phyloP scores from a whole-genome alignment of 2,888 invertebrate species.

The Diarsia dahlii region DNA sequence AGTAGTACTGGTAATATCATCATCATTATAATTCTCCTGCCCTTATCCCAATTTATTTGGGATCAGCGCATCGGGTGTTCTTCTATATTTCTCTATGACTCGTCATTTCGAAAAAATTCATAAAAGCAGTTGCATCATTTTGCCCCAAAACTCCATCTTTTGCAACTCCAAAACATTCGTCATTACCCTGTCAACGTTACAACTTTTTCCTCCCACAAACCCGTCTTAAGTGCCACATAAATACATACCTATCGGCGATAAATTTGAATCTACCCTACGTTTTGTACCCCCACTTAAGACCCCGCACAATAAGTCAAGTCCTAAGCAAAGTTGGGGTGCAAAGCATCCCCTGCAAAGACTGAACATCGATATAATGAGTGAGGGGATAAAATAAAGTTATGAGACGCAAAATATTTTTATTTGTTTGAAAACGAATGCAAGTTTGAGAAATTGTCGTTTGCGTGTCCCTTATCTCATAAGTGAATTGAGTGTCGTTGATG shows the following conservation, averaged over 20 bases:
- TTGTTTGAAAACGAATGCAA: slow-evolving; percentile 46
- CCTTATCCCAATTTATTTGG: too few species aligned
- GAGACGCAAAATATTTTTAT: slow-evolving; percentile 55
- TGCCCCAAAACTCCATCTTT: neutral
- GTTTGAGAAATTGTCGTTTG: slow-evolving; percentile 15
- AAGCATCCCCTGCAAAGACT: slow-evolving; percentile 51
- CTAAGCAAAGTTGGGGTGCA: slow-evolving; percentile 77
- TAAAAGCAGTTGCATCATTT: neutral
- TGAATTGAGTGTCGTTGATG: slow-evolving; percentile 16
- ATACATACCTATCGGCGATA: slow-evolving; percentile 80
- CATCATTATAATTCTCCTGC: too few species aligned
- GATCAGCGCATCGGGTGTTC: too few species aligned
- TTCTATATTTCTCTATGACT: too few species aligned
- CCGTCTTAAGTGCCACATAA: slow-evolving; percentile 79
- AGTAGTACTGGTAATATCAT: too few species aligned
- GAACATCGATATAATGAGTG: slow-evolving; percentile 52
- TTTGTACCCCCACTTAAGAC: slow-evolving; percentile 75
- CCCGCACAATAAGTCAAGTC: slow-evolving; percentile 83
- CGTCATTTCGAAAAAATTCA: too few species aligned
- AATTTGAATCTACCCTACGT: slow-evolving; percentile 81
- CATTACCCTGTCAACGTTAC: slow-evolving; percentile 57
- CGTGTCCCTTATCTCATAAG: slow-evolving; percentile 9
- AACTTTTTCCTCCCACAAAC: slow-evolving; percentile 58
- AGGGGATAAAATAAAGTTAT: slow-evolving; percentile 61
- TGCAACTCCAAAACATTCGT: slow-evolving; percentile 33